A percentile compares a stretch with the other conserved stretches of the same genome.
Conservation (phyloP, 2,113 vertebrate genomes). For the Melanocharis versteri region DNA sequence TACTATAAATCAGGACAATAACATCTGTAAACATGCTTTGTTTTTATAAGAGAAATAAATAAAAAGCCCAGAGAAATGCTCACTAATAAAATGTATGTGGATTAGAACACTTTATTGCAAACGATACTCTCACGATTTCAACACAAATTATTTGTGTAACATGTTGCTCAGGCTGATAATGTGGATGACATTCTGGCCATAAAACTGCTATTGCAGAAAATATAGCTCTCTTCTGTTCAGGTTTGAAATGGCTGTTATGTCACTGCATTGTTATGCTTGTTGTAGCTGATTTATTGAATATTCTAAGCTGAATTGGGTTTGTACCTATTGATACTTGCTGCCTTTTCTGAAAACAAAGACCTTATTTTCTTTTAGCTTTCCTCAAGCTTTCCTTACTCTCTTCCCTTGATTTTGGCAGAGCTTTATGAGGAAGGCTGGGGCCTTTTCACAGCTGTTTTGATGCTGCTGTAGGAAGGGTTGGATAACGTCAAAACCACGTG, state of each 20-base stretch:
- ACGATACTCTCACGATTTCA: not conserved
- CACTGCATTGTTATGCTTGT: not conserved
- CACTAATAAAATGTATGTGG: not conserved
- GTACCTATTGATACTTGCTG: not conserved
- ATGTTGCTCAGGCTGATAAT: not conserved
- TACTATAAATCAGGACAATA: conserved; percentile 20
- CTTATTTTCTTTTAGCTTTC: not conserved
- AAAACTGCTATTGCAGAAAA: not conserved
- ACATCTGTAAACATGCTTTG: conserved; percentile 34
- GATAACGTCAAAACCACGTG: rapidly evolving
- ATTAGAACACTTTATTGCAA: not conserved
- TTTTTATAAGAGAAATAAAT: conserved; percentile 2
- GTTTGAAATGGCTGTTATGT: not conserved
- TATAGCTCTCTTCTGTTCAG: not conserved
- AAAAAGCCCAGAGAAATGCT: not conserved
- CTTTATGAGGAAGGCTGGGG: not conserved
- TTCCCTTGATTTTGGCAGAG: not conserved
- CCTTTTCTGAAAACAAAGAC: not conserved
- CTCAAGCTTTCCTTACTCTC: not conserved
- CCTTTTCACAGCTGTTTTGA: not conserved
- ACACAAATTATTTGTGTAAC: not conserved
- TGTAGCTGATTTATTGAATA: not conserved
- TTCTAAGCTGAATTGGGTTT: not conserved
- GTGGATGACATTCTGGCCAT: not conserved
- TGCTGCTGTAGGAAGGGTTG: not conserved